Evolutionary conservation across 2,888 invertebrate species (phyloP).

Genomic region (Pedicia rivosa): DNA sequence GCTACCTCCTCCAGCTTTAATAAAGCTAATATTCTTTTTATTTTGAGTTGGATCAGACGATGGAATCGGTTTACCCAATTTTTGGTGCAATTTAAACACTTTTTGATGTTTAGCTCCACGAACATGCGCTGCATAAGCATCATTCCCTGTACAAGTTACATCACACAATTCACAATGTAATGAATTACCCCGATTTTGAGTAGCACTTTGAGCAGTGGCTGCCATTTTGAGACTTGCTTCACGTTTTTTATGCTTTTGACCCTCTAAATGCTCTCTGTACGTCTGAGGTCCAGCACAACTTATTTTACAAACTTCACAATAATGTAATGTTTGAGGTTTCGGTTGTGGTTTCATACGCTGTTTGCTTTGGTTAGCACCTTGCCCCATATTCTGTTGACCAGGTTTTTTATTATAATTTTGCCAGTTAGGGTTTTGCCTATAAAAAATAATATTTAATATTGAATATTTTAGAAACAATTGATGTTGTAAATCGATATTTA

Average conservation of each 20-base stretch:
- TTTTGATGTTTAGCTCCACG: constrained; percentile 97
- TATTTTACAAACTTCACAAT: constrained; percentile 98
- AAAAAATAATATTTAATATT: not conserved
- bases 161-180: constrained; percentile 91
- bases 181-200: constrained; percentile 41
- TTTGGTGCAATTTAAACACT: constrained; percentile 90
- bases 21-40: constrained; percentile 31
- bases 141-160: constrained; percentile 95
- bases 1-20: constrained; percentile 18
- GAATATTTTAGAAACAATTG: not conserved
- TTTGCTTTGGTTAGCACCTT: constrained; percentile 13
- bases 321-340: constrained; percentile 86
- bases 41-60: constrained; percentile 87
- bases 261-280: constrained; percentile 92
- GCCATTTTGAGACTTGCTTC: constrained; percentile 71
- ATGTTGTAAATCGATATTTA: constrained; percentile 17
- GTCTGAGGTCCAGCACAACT: constrained; percentile 93
- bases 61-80: constrained; percentile 94
- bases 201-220: constrained; percentile 43
- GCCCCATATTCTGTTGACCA: constrained; percentile 25
- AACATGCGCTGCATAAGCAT: constrained; percentile 97
- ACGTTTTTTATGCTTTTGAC: constrained; percentile 98
- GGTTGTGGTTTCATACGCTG: constrained; percentile 46
- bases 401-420: constrained; percentile 45
- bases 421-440: constrained; percentile 14